Percentiles rank a stretch among this genome's conserved stretches.
These are phyloP conservation scores for Liodrosophila aerea DNA, from an alignment of 2,888 invertebrate species.

Conservation along the genomic window DNA sequence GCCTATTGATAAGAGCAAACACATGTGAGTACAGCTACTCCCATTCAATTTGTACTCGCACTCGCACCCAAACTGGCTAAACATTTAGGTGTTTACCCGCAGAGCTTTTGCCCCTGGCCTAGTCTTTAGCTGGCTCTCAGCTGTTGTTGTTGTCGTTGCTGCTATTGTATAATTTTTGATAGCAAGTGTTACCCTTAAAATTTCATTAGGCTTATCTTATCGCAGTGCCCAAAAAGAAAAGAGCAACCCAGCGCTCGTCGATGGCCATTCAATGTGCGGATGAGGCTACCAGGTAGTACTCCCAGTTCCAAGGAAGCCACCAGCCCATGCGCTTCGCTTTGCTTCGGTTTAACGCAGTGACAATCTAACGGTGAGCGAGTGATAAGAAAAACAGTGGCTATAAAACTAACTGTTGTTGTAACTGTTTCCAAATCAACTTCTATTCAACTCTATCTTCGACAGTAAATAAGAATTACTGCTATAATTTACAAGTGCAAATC, in stretches of 20 bases:
- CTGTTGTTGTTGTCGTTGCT: slow-evolving; percentile 1
- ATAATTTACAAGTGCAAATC: slow-evolving; percentile 38
- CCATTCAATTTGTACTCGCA: slow-evolving; percentile 29
- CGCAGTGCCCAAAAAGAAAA: slow-evolving; percentile 25
- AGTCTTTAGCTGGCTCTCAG: not conserved
- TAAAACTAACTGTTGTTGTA: slow-evolving; percentile 7
- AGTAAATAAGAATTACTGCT: slow-evolving; percentile 9
- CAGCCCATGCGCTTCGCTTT: slow-evolving; percentile 49
- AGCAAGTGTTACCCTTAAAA: slow-evolving; percentile 64
- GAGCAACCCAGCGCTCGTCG: slow-evolving; percentile 1
- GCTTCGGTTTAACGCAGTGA: no score
- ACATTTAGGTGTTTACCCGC: slow-evolving; percentile 9
- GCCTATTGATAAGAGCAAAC: slow-evolving; percentile 33
- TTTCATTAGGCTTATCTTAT: slow-evolving; percentile 69
- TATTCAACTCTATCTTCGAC: not conserved
- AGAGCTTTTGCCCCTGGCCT: slow-evolving; percentile 35
- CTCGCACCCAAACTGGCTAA: slow-evolving; percentile 7
- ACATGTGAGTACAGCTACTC: not conserved
- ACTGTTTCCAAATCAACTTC: slow-evolving; percentile 28
- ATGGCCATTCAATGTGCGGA: slow-evolving; percentile 31
- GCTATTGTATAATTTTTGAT: slow-evolving; percentile 45
- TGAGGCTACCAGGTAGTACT: slow-evolving; percentile 6
- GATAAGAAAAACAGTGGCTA: slow-evolving; percentile 22
- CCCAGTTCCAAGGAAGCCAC: slow-evolving; percentile 61
- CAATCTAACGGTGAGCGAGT: slow-evolving; percentile 27